These are phyloP conservation scores for Ecdyonurus torrentis DNA, from an alignment of 2,888 invertebrate species.

Conservation along the genomic window DNA sequence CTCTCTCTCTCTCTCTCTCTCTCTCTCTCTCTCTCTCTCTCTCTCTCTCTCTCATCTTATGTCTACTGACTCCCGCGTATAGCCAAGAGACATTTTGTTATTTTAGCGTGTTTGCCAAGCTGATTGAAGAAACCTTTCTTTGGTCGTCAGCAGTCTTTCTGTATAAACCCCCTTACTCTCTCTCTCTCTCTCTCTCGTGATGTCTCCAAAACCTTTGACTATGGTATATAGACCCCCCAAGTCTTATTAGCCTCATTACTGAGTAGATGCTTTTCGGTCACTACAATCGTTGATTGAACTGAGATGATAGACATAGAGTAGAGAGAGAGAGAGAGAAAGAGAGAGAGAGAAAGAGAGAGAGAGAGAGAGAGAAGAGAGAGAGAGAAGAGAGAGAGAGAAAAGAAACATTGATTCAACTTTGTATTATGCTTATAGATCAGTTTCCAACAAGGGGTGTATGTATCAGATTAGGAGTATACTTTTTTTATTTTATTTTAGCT, in stretches of 20 bases:
- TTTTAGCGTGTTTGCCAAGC: constrained; percentile 22
- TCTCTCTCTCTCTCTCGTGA: background rate
- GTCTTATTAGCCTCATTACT: background rate
- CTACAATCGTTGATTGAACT: background rate
- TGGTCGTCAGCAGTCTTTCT: background rate
- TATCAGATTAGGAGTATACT: background rate
- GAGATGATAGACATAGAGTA: background rate
- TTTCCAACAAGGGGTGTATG: background rate
- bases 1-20: constrained; percentile 10
- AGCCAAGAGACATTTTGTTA: constrained; percentile 27
- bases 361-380: no score
- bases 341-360: no score
- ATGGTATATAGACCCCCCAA: no score
- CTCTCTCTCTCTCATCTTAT: background rate
- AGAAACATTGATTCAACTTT: background rate
- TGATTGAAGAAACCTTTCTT: background rate
- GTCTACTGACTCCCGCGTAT: constrained; percentile 17
- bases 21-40: constrained; percentile 6
- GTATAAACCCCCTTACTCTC: background rate
- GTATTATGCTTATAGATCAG: background rate
- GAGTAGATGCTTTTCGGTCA: no score
- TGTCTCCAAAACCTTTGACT: background rate
- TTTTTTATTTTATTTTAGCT: background rate
- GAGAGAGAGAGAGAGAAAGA: no score
- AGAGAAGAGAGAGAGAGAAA: no score